Evolutionary conservation across 2,113 vertebrate species (phyloP).

Genomic region (Sarotherodon lohbergeri): DNA sequence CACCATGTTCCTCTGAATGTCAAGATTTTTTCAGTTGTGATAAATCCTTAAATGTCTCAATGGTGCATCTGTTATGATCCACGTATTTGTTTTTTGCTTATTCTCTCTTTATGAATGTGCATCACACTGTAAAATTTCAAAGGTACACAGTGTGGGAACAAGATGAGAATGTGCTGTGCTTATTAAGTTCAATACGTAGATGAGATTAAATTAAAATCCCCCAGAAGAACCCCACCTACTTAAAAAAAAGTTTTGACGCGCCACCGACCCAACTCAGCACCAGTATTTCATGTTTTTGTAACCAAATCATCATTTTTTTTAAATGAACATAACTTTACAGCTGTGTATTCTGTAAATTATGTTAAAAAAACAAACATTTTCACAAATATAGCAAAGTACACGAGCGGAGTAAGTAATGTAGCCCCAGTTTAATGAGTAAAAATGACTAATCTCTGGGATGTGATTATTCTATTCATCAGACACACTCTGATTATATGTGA

Average conservation of each 20-base stretch:
- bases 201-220: neutral
- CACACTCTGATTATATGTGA: neutral
- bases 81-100: neutral
- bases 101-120: neutral
- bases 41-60: neutral
- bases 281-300: neutral
- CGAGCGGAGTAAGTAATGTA: neutral
- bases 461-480: neutral
- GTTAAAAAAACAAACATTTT: neutral
- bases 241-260: neutral
- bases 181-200: neutral
- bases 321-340: neutral
- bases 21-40: neutral
- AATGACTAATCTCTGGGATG: neutral
- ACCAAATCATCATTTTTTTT: fast-evolving
- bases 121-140: neutral
- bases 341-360: neutral
- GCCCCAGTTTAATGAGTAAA: neutral
- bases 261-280: neutral
- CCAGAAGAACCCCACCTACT: neutral
- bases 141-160: neutral
- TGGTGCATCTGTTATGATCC: neutral
- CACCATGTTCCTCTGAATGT: neutral
- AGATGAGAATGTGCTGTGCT: neutral
- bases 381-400: neutral